phyloP scores from a whole-genome alignment of 2,113 vertebrate species.

The Myanophis thanlyinensis region DNA sequence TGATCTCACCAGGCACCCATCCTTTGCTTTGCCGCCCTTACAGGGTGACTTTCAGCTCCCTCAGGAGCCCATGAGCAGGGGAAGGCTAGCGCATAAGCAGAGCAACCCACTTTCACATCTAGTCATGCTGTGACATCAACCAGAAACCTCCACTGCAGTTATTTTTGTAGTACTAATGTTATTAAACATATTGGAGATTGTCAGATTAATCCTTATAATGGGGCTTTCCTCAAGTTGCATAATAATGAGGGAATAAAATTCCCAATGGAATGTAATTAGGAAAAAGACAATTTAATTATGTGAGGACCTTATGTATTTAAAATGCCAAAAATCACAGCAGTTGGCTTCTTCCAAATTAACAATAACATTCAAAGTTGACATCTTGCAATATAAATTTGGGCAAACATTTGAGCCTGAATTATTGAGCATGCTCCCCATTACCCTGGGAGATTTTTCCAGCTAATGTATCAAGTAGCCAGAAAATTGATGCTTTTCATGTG shows the following conservation, averaged over 20 bases:
- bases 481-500: neutral
- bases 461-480: neutral
- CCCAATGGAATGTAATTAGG: slow-evolving; percentile 61
- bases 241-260: slow-evolving; percentile 54
- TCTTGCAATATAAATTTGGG: slow-evolving; percentile 28
- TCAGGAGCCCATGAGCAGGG: too few species aligned
- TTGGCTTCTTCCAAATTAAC: slow-evolving; percentile 33
- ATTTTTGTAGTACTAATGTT: slow-evolving; percentile 51
- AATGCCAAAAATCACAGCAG: slow-evolving; percentile 55
- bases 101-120: too few species aligned
- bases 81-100: too few species aligned
- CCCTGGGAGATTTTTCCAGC: neutral
- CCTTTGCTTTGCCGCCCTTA: too few species aligned
- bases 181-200: slow-evolving; percentile 64
- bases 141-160: slow-evolving; percentile 37
- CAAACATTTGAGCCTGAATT: neutral
- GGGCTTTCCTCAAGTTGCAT: slow-evolving; percentile 47
- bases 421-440: neutral
- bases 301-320: slow-evolving; percentile 58
- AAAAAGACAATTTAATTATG: slow-evolving; percentile 56
- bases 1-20: too few species aligned
- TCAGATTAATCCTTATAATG: slow-evolving; percentile 48
- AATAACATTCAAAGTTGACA: neutral
- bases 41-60: too few species aligned
- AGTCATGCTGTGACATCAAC: too few species aligned